These are phyloP conservation scores for Oryctes rhinoceros DNA, from an alignment of 1,140 invertebrate genomes.

Conservation along the genomic window DNA sequence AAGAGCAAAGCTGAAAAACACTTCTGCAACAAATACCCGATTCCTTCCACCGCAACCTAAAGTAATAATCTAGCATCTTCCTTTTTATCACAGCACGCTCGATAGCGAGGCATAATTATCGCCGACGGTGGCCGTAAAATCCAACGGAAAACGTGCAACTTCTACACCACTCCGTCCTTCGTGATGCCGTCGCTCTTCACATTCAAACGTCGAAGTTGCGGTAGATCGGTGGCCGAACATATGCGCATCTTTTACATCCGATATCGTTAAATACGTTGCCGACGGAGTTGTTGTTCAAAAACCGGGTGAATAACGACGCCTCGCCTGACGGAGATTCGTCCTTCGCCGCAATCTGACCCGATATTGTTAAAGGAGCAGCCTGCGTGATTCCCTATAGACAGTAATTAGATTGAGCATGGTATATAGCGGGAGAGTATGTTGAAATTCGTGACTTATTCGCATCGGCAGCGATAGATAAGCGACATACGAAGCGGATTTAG, in stretches of 20 bases:
- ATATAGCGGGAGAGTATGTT: not conserved
- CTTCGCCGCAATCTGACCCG: not conserved
- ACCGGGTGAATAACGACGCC: constrained; percentile 1
- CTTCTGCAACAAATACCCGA: not conserved
- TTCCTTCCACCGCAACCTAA: not conserved
- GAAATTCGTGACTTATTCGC: constrained; percentile 17
- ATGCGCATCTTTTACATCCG: not conserved
- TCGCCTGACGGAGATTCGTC: not conserved
- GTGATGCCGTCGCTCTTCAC: not conserved
- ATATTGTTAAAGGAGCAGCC: not conserved
- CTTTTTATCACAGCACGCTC: not conserved
- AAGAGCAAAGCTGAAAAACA: no score
- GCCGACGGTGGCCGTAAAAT: constrained; percentile 8
- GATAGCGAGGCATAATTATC: not conserved
- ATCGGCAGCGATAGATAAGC: not conserved
- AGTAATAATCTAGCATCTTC: not conserved
- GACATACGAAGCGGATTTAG: not conserved
- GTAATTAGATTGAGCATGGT: not conserved
- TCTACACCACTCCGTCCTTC: not conserved
- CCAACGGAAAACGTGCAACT: not conserved
- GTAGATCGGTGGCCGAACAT: not conserved
- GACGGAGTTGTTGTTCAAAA: not conserved
- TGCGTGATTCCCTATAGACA: constrained; percentile 6
- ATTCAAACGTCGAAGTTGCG: not conserved
- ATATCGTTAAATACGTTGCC: not conserved